phyloP scores from a whole-genome alignment of 1,140 invertebrate species.

The Eriosoma lanigerum region DNA sequence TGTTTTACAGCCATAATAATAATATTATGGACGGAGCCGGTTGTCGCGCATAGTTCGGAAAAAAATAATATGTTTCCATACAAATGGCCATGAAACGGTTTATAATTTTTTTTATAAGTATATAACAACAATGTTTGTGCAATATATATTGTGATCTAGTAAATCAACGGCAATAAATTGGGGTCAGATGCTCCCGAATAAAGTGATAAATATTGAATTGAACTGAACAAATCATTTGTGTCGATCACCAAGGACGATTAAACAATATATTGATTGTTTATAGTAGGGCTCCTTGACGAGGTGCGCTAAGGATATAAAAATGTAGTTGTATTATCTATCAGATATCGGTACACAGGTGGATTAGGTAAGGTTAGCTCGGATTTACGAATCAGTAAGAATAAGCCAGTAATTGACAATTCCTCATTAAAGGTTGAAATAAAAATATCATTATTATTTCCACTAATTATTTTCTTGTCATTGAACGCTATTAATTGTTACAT shows the following conservation, averaged over 20 bases:
- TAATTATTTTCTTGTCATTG: too few relatives aligned
- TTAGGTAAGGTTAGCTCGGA: too few relatives aligned
- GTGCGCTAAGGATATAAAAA: not conserved
- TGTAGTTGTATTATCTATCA: too few relatives aligned
- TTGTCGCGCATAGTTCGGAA: not conserved
- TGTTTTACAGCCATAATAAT: not conserved
- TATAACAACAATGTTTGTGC: not conserved
- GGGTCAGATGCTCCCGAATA: slow-evolving; percentile 3
- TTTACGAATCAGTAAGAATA: too few relatives aligned
- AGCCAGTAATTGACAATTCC: too few relatives aligned
- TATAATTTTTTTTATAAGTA: not conserved
- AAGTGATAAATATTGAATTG: not conserved
- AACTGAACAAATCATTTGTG: not conserved
- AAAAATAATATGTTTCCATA: not conserved
- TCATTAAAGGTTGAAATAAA: too few relatives aligned
- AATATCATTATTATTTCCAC: too few relatives aligned
- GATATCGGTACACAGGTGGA: too few relatives aligned
- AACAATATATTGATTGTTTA: not conserved
- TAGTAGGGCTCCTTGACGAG: not conserved
- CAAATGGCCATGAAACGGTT: slow-evolving; percentile 21
- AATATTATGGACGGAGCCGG: not conserved
- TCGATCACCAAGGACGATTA: not conserved
- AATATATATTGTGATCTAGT: not conserved
- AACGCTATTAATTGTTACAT: too few relatives aligned
- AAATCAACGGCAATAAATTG: not conserved